Evolutionary conservation across 1,140 invertebrate genomes (phyloP), one percentile per base, ranked within the genome.

Genomic region (Lepidurus arcticus): DNA sequence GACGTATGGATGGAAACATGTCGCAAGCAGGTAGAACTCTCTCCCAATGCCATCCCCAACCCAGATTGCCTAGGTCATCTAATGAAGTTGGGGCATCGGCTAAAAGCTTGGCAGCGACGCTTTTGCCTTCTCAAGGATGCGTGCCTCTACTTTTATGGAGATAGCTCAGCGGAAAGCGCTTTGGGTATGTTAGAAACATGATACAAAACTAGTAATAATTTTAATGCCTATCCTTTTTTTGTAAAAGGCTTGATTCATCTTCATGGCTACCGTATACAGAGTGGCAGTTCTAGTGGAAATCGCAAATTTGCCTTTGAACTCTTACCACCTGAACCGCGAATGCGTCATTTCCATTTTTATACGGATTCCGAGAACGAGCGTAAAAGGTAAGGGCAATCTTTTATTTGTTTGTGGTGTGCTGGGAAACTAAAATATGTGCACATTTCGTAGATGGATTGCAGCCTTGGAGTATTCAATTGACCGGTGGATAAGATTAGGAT

Each of bases 51-150:
- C 65, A 92, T 97, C 78, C 87, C 89, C 42, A 87, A 92, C 78
- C 91, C 94, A 1, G 95, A 98, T 82, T 98, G 96, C 85, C 92
- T 92, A 82, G 97, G 97, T 16, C 94, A 93, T 84, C 87, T 98
- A 26, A 90, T 90, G 82, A 97, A 97, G 85, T 88, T 93, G 45
- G 87, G 86, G 44, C 82, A 86, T 47, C 81, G 85, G 81, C 91
- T 89, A 84, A 94, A 92, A 86, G 91, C 88, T 74, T 98, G 95
- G 95, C 92, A 91, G 79, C 91, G 92, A 82, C 89, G 95, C 73
- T 98, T 96, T 87, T 98, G 96, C 87, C 92, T 98, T 26, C 88
- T 98, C 7, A 98, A 98, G 85, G 95, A 98, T 85, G 96, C 95
- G 73, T 96, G 94, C 82, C 88, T 98, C 11, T 98, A 96, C 86